These are phyloP conservation scores for Uloborus plumipes DNA, from an alignment of 2,888 invertebrate species.

Conservation along the genomic window DNA sequence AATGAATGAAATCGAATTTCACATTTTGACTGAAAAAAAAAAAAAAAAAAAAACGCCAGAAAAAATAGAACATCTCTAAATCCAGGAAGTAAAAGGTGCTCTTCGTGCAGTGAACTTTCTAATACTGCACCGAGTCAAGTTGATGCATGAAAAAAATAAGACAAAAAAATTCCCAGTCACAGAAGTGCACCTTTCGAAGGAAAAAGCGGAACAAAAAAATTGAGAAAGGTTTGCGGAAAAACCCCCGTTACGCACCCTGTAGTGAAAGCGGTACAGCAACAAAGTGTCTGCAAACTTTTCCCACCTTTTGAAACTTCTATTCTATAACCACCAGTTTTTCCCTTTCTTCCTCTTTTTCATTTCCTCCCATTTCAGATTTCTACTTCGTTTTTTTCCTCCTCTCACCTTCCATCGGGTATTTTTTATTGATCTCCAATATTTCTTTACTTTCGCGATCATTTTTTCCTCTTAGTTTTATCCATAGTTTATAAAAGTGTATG, in stretches of 20 bases:
- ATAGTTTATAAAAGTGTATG: too few species aligned
- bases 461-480: not conserved
- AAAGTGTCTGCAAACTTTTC: slow-evolving; percentile 41
- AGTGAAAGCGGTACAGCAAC: slow-evolving; percentile 39
- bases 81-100: too few species aligned
- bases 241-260: slow-evolving; percentile 22
- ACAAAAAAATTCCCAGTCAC: slow-evolving; percentile 15
- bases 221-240: slow-evolving; percentile 38
- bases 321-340: slow-evolving; percentile 38
- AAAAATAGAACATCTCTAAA: too few species aligned
- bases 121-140: slow-evolving; percentile 17
- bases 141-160: slow-evolving; percentile 22
- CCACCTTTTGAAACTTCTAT: slow-evolving; percentile 42
- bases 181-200: slow-evolving; percentile 47
- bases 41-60: too few species aligned
- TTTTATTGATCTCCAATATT: slow-evolving; percentile 53
- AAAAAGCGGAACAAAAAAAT: slow-evolving; percentile 38
- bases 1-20: too few species aligned
- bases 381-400: not conserved
- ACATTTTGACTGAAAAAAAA: too few species aligned
- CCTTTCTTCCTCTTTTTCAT: slow-evolving; percentile 23
- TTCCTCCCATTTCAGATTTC: slow-evolving; percentile 42
- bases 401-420: slow-evolving; percentile 15
- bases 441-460: slow-evolving; percentile 22
- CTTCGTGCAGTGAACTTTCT: slow-evolving; percentile 48